Evolutionary conservation across 1,140 invertebrate species (phyloP), one percentile per base, ranked within the genome.

Genomic region (Lerema accius): DNA sequence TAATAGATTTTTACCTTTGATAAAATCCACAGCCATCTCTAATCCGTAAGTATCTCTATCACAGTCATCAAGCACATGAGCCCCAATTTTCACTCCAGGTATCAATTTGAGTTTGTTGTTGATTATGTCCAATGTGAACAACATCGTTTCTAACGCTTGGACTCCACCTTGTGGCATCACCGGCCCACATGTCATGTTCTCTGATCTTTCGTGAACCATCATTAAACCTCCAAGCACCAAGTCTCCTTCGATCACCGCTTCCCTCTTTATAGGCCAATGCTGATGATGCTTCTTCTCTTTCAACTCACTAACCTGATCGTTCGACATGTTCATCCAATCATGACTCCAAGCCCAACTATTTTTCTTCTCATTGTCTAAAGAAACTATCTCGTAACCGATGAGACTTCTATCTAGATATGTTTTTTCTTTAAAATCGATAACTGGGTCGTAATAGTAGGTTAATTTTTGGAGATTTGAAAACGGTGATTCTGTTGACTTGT

Each of bases 1-100:
- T n/a, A n/a, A n/a, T n/a, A n/a, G n/a, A n/a, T n/a, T n/a, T n/a
- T n/a, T 90, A 98, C 98, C 97, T 95, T 98, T 97, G 64, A 99
- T 99, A 83, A 99, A 99, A 87, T 99, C 97, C 4, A 99, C 96
- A 4, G 97, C 96, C 94, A 99, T 98, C 78, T 99, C 97, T 32
- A 99, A 90, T 3, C 98, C 98, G 83, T 98, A 98, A 0, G 97
- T 99, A 82, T 99, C 98, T 89, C 97, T 96, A 90, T 99, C 98
- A 89, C 98, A 99, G 84, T 99, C 98, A 80, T 99, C 97, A 49
- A 98, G 92, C 16, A 98, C 95, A 78, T 98, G 95, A 0, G 96
- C 96, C 4, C 97, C 97, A 5, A 98, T 89, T 32, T 92, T 95
- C 13, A 98, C 93, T 19, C 96, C 96, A 0, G 96, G 95, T 23